Evolutionary conservation across 53 echinoderm and acorn worm species (phyloP).

Genomic region (Zoroaster sp.): DNA sequence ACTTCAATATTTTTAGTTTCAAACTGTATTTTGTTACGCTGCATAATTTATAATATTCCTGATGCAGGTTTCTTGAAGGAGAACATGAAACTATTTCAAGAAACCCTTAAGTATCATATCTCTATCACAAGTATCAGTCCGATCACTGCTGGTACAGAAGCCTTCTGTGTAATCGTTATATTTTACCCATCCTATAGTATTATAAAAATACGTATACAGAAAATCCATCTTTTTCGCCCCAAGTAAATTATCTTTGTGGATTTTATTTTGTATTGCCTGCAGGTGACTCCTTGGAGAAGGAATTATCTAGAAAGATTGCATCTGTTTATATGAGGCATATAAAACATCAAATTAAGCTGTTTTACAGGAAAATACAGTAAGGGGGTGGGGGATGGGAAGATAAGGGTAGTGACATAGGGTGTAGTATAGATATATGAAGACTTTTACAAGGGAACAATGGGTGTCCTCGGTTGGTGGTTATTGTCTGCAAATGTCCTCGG

Average conservation of each 20-base stretch:
- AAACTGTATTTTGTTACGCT: not conserved
- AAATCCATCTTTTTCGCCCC: not conserved
- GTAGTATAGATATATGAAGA: too few relatives aligned
- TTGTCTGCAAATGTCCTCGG: too few relatives aligned
- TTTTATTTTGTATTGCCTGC: not conserved
- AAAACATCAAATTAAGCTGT: too few relatives aligned
- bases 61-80: not conserved
- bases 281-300: not conserved
- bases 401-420: too few relatives aligned
- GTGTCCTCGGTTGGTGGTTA: too few relatives aligned
- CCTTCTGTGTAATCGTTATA: not conserved
- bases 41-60: not conserved
- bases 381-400: too few relatives aligned
- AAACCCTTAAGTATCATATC: not conserved
- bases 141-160: too few relatives aligned
- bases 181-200: not conserved
- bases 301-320: not conserved
- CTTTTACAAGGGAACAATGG: too few relatives aligned
- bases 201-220: not conserved
- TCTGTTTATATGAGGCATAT: not conserved
- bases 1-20: too few relatives aligned
- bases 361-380: too few relatives aligned
- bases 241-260: not conserved
- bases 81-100: not conserved
- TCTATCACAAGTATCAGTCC: too few relatives aligned